Percentiles rank a stretch among this genome's conserved stretches.
phyloP scores from a whole-genome alignment of 2,888 invertebrate species.

The Oligia fasciuncula region DNA sequence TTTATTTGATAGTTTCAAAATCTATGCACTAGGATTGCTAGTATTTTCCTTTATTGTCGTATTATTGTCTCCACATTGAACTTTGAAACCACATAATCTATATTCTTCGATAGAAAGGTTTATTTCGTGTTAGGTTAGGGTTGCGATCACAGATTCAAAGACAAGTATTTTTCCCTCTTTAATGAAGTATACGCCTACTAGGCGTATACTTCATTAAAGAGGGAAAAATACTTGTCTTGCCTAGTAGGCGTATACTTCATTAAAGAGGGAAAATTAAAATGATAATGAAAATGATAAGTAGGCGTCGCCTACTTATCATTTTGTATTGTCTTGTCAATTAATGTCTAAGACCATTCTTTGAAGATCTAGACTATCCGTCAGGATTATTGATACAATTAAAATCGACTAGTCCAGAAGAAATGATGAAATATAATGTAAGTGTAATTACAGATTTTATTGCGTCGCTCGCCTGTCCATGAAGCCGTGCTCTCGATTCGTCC shows the following conservation, averaged over 20 bases:
- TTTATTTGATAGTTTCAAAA: slow-evolving; percentile 1
- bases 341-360: background rate
- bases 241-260: no score
- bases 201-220: no score
- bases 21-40: background rate
- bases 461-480: background rate
- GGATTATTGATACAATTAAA: background rate
- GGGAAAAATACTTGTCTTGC: no score
- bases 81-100: background rate
- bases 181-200: no score
- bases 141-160: background rate
- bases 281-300: no score
- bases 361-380: background rate
- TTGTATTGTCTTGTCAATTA: background rate
- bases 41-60: no score
- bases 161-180: no score
- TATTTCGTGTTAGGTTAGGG: background rate
- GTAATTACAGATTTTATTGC: slow-evolving; percentile 2
- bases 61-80: background rate
- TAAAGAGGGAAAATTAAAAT: no score
- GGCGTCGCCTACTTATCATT: background rate
- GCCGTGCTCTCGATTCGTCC: background rate
- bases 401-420: background rate
- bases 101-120: background rate
- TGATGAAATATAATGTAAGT: background rate